Evolutionary conservation across 1,140 invertebrate genomes (phyloP), one percentile per base, ranked within the genome.

Genomic region (Cephus cinctus): DNA sequence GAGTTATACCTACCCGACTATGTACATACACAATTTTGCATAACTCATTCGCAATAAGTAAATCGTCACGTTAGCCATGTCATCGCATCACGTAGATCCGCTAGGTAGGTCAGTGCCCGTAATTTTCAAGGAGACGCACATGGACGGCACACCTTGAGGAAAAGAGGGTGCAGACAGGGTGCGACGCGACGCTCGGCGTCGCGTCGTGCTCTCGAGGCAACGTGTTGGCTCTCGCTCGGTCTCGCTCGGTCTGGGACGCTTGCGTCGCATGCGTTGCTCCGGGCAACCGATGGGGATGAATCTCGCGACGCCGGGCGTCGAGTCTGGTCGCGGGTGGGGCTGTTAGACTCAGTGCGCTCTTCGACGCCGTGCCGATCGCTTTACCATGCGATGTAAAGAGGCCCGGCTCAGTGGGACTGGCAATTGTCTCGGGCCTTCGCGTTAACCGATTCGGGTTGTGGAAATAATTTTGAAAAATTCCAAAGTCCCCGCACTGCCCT

Each of bases 201-300:
- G 45, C 44, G 39, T 43, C 32, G 52, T 27, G 6, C 36, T 47
- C 19, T 5, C 22, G 40, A 20, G n/a, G n/a, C n/a, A n/a, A 4
- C 50, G 30, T 54, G 56, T 6, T n/a, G 25, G 6, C 6, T 27
- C 25, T 27, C 25, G 25, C n/a, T 27, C 6, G 25, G 25, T 8
- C 6, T 8, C 6, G 25, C 14, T 11, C 5, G 9, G n/a, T 18
- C 21, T 14, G 39, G 39, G 39, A 65, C 65, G 65, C 65, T 59
- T 65, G 65, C 65, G 65, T 63, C 58, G 61, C 50, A 52, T 56
- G 52, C 59, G 67, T 69, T 69, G 67, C 67, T 63, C 63, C 42
- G 60, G 63, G 67, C 67, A 69, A 69, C 67, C 59, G 67, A 63
- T 63, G 64, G 65, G 67, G 67, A 69, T 69, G 66, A 65, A 70